Evolutionary conservation across 2,113 vertebrate species (phyloP).

Genomic region (Phasianus colchicus): DNA sequence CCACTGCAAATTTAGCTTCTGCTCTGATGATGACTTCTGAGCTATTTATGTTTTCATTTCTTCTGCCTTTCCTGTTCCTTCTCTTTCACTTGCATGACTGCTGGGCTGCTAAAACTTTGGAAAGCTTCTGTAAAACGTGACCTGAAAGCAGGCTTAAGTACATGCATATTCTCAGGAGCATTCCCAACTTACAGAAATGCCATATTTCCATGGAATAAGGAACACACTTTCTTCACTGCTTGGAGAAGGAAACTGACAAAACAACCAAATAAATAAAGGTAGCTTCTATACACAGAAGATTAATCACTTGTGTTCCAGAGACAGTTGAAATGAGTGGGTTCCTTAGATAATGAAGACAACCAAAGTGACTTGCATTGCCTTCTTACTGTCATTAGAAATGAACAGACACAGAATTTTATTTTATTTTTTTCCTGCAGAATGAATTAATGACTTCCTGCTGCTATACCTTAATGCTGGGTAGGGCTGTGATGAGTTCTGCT

Average conservation of each 20-base stretch:
- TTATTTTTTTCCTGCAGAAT: not conserved
- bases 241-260: not conserved
- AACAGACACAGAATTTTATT: not conserved
- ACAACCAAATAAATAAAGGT: not conserved
- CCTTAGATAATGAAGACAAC: not conserved
- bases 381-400: not conserved
- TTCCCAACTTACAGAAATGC: not conserved
- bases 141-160: not conserved
- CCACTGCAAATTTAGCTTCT: not conserved
- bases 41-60: not conserved
- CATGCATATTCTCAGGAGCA: not conserved
- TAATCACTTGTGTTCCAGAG: not conserved
- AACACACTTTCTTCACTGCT: not conserved
- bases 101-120: not conserved
- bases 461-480: not conserved
- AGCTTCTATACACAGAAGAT: not conserved
- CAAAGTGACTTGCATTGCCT: not conserved
- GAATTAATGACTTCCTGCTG: not conserved
- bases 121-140: not conserved
- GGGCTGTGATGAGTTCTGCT: not conserved
- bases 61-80: not conserved
- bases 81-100: not conserved
- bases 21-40: rapidly evolving
- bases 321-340: not conserved
- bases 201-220: not conserved